Conservation (phyloP, 2,888 invertebrate species). For the Teinopalpus imperialis region DNA sequence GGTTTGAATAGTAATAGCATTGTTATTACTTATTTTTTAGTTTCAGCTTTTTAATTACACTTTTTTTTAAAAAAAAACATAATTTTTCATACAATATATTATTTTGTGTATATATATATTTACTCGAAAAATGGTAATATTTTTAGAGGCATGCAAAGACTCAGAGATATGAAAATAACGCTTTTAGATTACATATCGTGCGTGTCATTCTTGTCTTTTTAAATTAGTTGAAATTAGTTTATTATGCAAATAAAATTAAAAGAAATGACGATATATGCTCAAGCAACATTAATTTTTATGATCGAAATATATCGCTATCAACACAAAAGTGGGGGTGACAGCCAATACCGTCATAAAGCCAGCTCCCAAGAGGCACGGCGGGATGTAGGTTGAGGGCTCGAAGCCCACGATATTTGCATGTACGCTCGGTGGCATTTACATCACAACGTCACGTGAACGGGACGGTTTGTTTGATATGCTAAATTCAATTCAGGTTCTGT, state of each 20-base stretch:
- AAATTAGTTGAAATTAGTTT: too few relatives aligned
- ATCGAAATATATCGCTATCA: neutral
- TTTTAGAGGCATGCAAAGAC: too few relatives aligned
- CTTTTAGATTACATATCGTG: too few relatives aligned
- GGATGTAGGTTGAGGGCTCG: conserved; percentile 3
- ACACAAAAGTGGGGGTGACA: neutral
- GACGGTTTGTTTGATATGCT: conserved; percentile 2
- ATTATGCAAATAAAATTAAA: neutral
- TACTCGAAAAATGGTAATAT: too few relatives aligned
- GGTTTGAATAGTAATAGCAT: too few relatives aligned
- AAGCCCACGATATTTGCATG: conserved; percentile 3
- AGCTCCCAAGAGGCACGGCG: neutral
- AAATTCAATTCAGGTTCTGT: neutral
- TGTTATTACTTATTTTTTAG: too few relatives aligned
- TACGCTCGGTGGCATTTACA: neutral
- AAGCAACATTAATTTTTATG: neutral
- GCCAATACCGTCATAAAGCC: neutral
- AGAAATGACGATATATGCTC: neutral
- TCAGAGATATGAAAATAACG: too few relatives aligned
- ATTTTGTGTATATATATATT: too few relatives aligned
- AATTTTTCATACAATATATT: too few relatives aligned
- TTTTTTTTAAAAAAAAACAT: too few relatives aligned
- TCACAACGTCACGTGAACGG: conserved; percentile 3
- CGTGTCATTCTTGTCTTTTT: too few relatives aligned
- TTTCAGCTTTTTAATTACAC: too few relatives aligned